phyloP scores from a whole-genome alignment of 2,797 vertebrate species.

The Zalophus californianus region DNA sequence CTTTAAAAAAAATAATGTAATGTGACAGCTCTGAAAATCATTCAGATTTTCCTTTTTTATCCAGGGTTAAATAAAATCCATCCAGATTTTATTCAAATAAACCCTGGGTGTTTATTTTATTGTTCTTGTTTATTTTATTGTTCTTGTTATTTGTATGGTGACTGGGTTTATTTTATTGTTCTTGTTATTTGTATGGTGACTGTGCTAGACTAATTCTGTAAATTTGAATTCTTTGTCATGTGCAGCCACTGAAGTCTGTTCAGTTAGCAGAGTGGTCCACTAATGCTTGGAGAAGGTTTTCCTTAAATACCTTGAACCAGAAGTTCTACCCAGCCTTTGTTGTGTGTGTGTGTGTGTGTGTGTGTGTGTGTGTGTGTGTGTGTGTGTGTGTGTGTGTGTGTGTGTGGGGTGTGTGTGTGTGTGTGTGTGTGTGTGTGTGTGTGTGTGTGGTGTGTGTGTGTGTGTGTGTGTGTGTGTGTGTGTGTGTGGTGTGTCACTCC shows the following conservation, averaged over 20 bases:
- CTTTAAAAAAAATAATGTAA: neutral
- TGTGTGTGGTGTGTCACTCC: neutral
- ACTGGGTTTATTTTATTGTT: conserved; percentile 53
- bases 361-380: neutral
- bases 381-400: neutral
- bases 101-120: no score
- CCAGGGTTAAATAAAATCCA: no score
- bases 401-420: no score
- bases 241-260: neutral
- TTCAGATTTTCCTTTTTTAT: no score
- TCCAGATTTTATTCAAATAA: no score
- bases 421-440: neutral
- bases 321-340: neutral
- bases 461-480: neutral
- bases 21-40: conserved; percentile 39
- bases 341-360: neutral
- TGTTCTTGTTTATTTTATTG: no score
- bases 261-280: neutral
- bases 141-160: no score
- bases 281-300: conserved; percentile 27
- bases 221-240: conserved; percentile 8
- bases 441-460: neutral
- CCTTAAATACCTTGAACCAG: neutral
- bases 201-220: neutral
- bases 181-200: conserved; percentile 8